These are phyloP conservation scores for Diplosoma virens DNA, from an alignment of 23 tunicate species.

Conservation along the genomic window DNA sequence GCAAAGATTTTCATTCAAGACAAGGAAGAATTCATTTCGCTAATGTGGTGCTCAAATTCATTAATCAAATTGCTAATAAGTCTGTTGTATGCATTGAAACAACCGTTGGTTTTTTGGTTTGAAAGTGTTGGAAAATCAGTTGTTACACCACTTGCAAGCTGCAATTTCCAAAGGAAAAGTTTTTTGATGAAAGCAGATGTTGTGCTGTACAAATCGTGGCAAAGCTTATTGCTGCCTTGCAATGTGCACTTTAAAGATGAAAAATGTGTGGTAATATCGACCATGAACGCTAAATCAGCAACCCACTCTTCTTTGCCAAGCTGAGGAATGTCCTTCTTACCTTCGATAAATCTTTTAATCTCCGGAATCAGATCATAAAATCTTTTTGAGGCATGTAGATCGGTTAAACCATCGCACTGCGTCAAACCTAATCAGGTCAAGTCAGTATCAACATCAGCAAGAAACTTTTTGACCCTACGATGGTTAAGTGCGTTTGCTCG, in stretches of 20 bases:
- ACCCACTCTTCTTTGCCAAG: constrained; percentile 42
- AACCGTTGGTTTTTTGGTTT: constrained; percentile 38
- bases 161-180: constrained; percentile 50
- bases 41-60: constrained; percentile 16
- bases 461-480: constrained; percentile 28
- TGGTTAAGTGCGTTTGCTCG: constrained; percentile 50
- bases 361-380: constrained; percentile 46
- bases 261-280: constrained; percentile 58
- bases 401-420: constrained; percentile 64
- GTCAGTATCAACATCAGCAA: constrained; percentile 57
- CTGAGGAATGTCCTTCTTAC: constrained; percentile 50
- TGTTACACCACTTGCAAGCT: constrained; percentile 66
- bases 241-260: constrained; percentile 37
- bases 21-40: constrained; percentile 24
- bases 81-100: constrained; percentile 26
- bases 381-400: constrained; percentile 53
- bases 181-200: constrained; percentile 54
- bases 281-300: constrained; percentile 37
- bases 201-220: constrained; percentile 58
- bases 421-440: constrained; percentile 47
- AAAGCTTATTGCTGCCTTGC: constrained; percentile 50
- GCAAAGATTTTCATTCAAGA: constrained; percentile 46
- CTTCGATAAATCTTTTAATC: constrained; percentile 45
- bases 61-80: constrained; percentile 32
- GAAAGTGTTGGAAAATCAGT: constrained; percentile 53